These are phyloP conservation scores for Aphelocoma coerulescens DNA, from an alignment of 2,113 vertebrate species.

Conservation along the genomic window DNA sequence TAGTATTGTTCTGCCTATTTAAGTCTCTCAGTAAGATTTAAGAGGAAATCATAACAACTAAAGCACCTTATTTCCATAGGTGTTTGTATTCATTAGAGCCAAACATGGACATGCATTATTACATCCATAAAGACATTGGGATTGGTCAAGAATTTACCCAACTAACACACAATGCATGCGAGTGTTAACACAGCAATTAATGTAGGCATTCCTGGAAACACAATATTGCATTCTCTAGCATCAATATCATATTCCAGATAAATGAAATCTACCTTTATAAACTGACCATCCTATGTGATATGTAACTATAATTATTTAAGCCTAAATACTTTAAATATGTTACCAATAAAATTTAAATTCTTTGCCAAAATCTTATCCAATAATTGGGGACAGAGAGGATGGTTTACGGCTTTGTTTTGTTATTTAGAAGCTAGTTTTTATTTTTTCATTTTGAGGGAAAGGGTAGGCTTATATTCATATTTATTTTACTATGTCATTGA, in stretches of 20 bases:
- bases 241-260: neutral
- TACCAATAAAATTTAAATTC: neutral
- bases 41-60: neutral
- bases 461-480: neutral
- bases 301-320: neutral
- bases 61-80: neutral
- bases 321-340: neutral
- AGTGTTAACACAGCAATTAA: neutral
- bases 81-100: neutral
- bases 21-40: neutral
- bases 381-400: fast-evolving
- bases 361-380: neutral
- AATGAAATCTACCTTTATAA: neutral
- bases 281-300: neutral
- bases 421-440: neutral
- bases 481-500: neutral
- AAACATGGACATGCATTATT: neutral
- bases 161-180: neutral
- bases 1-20: neutral
- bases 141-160: neutral
- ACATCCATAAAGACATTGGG: neutral
- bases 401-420: neutral
- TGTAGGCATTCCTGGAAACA: neutral
- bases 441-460: neutral
- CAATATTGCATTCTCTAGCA: neutral